phyloP scores from a whole-genome alignment of 1,140 invertebrate species.

The Babylonia areolata region DNA sequence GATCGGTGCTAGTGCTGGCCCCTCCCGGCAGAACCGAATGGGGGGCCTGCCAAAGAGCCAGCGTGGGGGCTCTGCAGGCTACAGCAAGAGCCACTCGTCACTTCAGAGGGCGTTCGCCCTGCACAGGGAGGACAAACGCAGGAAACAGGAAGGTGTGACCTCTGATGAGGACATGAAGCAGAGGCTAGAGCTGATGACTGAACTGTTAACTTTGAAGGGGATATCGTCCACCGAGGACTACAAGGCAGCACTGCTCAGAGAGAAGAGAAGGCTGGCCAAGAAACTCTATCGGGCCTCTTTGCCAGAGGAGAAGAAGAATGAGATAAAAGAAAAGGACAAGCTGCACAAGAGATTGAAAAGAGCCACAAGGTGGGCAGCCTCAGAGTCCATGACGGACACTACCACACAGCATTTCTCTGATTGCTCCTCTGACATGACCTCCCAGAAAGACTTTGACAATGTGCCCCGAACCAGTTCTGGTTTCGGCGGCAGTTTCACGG shows the following conservation, averaged over 20 bases:
- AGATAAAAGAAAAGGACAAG: background rate
- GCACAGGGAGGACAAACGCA: background rate
- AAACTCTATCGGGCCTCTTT: background rate
- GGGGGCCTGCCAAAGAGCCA: too few species aligned
- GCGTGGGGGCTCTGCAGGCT: too few species aligned
- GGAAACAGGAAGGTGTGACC: background rate
- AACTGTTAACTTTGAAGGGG: background rate
- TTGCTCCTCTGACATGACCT: background rate
- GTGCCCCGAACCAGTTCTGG: background rate
- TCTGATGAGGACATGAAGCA: background rate
- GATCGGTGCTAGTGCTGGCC: too few species aligned
- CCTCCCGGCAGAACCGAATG: too few species aligned
- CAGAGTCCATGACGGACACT: background rate
- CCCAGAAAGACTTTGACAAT: background rate
- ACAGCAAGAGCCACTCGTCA: background rate
- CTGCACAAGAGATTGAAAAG: background rate
- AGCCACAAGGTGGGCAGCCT: background rate
- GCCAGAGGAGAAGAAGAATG: background rate
- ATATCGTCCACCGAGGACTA: background rate
- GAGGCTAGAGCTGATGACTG: background rate
- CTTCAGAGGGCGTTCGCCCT: background rate
- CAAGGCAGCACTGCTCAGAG: background rate
- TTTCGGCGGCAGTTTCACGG: background rate
- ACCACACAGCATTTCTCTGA: background rate
- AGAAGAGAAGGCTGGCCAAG: background rate